These are phyloP conservation scores for Euproctis similis DNA, from an alignment of 2,888 invertebrate genomes.

Conservation along the genomic window DNA sequence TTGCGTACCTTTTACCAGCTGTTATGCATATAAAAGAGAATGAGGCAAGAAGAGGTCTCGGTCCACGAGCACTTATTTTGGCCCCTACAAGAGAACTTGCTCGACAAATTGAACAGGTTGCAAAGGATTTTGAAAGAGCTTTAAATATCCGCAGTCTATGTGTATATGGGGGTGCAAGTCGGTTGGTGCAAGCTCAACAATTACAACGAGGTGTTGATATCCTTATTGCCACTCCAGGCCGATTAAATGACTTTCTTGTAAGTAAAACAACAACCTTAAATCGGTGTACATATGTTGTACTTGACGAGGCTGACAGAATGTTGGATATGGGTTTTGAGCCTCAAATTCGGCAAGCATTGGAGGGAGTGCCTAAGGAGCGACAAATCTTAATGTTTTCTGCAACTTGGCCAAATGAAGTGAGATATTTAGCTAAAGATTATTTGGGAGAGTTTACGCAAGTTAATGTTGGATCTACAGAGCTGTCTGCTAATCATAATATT, in stretches of 20 bases:
- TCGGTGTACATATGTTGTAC: conserved; percentile 87
- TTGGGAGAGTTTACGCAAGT: conserved; percentile 91
- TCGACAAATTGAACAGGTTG: conserved; percentile 87
- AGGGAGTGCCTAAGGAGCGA: conserved; percentile 92
- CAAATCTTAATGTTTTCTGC: conserved; percentile 99
- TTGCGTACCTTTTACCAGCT: conserved; percentile 86
- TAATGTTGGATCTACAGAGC: conserved; percentile 91
- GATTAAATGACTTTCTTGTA: conserved; percentile 88
- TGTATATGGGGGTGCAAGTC: conserved; percentile 91
- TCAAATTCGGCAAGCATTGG: conserved; percentile 92
- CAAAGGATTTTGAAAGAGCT: conserved; percentile 82
- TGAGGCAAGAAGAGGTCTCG: conserved; percentile 81
- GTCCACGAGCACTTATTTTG: conserved; percentile 86
- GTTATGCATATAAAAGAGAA: conserved; percentile 89
- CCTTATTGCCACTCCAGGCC: conserved; percentile 91
- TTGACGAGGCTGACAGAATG: conserved; percentile 96
- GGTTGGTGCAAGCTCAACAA: conserved; percentile 78
- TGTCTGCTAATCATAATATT: conserved; percentile 93
- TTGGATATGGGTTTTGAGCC: conserved; percentile 98
- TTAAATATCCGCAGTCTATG: conserved; percentile 85
- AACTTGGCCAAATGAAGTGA: conserved; percentile 98
- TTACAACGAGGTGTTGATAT: conserved; percentile 86
- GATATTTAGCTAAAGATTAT: conserved; percentile 92
- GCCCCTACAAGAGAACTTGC: conserved; percentile 87
- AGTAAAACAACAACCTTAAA: conserved; percentile 81